A percentile compares a stretch with the other conserved stretches of the same genome.
Conservation (phyloP, 2,113 vertebrate species). For the Erinaceus europaeus region DNA sequence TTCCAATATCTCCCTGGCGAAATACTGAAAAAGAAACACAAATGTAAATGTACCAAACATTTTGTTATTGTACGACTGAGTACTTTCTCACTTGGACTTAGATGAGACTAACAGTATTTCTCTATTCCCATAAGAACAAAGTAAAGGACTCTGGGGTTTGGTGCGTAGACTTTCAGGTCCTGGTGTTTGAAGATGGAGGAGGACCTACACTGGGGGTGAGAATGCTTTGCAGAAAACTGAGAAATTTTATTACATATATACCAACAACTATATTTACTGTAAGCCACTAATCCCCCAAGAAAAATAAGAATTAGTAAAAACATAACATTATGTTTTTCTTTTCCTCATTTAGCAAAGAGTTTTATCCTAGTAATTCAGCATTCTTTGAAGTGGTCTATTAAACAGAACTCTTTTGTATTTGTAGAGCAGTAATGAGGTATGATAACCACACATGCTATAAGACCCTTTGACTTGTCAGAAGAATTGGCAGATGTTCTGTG, state of each 20-base stretch:
- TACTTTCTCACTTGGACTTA: not conserved
- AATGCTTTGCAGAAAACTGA: too few species aligned
- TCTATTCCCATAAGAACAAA: not conserved
- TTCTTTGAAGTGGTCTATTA: not conserved
- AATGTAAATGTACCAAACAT: constrained; percentile 23
- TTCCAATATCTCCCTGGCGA: constrained; percentile 97
- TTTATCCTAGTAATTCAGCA: not conserved
- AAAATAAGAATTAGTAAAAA: too few species aligned
- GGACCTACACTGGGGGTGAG: too few species aligned
- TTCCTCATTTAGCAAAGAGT: not conserved
- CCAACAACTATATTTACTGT: too few species aligned
- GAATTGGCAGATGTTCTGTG: not conserved
- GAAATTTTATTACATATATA: too few species aligned
- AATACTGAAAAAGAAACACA: constrained; percentile 87
- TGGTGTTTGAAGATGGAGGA: too few species aligned
- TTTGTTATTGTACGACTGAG: not conserved
- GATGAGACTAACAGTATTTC: not conserved
- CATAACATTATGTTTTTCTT: not conserved
- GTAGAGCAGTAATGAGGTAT: not conserved
- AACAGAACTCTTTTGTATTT: constrained; percentile 7
- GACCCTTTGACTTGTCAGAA: constrained; percentile 6
- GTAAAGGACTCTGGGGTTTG: too few species aligned
- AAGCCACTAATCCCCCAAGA: too few species aligned
- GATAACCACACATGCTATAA: not conserved
- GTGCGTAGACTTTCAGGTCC: too few species aligned